Conservation (phyloP, 1,140 invertebrate species). For the Hesperophylax magnus region DNA sequence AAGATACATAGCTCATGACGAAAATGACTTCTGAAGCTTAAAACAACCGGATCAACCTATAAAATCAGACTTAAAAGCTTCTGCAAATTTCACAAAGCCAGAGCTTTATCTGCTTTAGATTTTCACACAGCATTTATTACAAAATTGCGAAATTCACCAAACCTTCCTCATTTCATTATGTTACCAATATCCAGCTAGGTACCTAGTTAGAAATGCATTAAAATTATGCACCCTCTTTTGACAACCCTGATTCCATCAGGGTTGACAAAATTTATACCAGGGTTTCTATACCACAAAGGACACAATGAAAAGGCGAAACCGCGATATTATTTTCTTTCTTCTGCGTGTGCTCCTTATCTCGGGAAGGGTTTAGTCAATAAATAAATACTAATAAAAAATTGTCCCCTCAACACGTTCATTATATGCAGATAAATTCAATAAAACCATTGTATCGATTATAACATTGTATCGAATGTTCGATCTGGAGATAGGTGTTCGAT, state of each 20-base stretch:
- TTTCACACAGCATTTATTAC: no score
- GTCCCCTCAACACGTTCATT: not conserved
- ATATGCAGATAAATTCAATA: slow-evolving; percentile 4
- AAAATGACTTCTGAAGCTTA: no score
- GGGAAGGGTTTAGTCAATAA: not conserved
- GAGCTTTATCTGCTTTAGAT: no score
- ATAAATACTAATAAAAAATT: not conserved
- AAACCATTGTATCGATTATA: not conserved
- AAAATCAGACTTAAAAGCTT: no score
- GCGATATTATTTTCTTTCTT: slow-evolving; percentile 1
- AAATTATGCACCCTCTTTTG: not conserved
- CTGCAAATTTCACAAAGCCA: no score
- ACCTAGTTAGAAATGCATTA: no score
- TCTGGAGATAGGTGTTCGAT: not conserved
- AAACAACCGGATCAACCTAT: no score
- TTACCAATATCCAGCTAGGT: no score
- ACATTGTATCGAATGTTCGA: no score
- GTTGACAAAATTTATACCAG: slow-evolving; percentile 18
- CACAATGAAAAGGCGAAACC: slow-evolving; percentile 22
- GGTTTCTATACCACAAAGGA: not conserved
- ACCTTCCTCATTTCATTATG: no score
- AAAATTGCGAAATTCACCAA: no score
- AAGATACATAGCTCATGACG: no score
- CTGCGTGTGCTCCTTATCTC: not conserved
- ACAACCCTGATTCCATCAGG: not conserved